These are phyloP conservation scores for Sebastes jordani DNA, from an alignment of 2,797 vertebrate species.

Conservation along the genomic window DNA sequence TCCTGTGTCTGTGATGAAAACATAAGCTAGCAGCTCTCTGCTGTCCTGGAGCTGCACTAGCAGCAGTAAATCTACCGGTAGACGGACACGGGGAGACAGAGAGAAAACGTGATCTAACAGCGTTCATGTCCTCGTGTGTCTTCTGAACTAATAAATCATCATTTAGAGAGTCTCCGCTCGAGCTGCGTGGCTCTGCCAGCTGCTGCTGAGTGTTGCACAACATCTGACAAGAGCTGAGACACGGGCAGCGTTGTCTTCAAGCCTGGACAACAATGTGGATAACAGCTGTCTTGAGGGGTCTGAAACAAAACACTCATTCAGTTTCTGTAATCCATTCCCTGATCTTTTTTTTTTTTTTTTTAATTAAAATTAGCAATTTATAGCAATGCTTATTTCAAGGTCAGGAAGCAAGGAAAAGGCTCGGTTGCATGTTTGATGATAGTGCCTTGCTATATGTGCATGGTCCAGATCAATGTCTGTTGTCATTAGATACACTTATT, in stretches of 20 bases:
- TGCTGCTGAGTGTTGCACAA: slow-evolving; percentile 68
- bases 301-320: neutral
- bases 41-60: slow-evolving; percentile 51
- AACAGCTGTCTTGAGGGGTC: slow-evolving; percentile 16
- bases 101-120: slow-evolving; percentile 52
- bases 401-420: neutral
- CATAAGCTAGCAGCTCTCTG: slow-evolving; percentile 59
- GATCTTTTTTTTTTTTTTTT: too few species aligned
- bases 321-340: neutral
- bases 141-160: slow-evolving; percentile 63
- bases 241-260: slow-evolving; percentile 27
- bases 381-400: neutral
- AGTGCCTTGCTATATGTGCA: neutral
- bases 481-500: neutral
- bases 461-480: neutral
- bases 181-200: slow-evolving; percentile 51
- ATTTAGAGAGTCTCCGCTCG: slow-evolving; percentile 27
- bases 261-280: slow-evolving; percentile 32
- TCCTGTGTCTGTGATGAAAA: slow-evolving; percentile 76
- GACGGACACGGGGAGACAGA: slow-evolving; percentile 38
- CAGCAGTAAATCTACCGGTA: slow-evolving; percentile 65
- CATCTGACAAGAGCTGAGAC: slow-evolving; percentile 57
- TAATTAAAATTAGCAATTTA: neutral
- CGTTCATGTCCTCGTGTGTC: slow-evolving; percentile 49
- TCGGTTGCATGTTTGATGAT: neutral